Percentiles rank a stretch among this genome's conserved stretches.
These are phyloP conservation scores for Agapornis roseicollis DNA, from an alignment of 2,113 vertebrate genomes.

Conservation along the genomic window DNA sequence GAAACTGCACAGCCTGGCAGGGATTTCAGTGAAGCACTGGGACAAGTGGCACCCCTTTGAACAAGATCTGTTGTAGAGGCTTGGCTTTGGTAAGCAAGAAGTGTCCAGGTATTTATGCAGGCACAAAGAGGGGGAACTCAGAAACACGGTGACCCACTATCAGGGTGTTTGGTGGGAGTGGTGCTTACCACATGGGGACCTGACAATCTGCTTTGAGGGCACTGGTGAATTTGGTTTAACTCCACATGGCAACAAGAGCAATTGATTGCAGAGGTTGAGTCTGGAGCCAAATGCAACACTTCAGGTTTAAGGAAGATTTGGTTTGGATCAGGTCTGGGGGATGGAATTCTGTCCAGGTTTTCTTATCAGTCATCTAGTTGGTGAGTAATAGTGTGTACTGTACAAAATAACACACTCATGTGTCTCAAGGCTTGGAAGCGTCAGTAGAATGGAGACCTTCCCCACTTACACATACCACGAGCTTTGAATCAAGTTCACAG, in stretches of 20 bases:
- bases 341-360: not conserved
- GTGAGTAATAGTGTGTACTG: not conserved
- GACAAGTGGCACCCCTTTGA: not conserved
- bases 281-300: not conserved
- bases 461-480: not conserved
- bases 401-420: not conserved
- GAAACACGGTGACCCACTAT: fast-evolving
- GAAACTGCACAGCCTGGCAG: not conserved
- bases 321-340: not conserved
- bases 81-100: not conserved
- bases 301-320: not conserved
- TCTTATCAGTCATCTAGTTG: not conserved
- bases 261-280: not conserved
- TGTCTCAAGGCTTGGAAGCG: not conserved
- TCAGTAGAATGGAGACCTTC: no score
- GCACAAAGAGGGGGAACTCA: not conserved
- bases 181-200: not conserved
- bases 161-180: not conserved
- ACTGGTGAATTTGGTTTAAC: not conserved
- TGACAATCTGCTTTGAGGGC: not conserved
- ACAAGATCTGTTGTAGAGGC: not conserved
- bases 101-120: not conserved
- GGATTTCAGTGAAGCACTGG: not conserved
- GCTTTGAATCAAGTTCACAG: not conserved
- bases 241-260: not conserved